These are phyloP conservation scores for Montipora capitata DNA, from an alignment of 92 coral and sea anemone genomes.

Conservation along the genomic window DNA sequence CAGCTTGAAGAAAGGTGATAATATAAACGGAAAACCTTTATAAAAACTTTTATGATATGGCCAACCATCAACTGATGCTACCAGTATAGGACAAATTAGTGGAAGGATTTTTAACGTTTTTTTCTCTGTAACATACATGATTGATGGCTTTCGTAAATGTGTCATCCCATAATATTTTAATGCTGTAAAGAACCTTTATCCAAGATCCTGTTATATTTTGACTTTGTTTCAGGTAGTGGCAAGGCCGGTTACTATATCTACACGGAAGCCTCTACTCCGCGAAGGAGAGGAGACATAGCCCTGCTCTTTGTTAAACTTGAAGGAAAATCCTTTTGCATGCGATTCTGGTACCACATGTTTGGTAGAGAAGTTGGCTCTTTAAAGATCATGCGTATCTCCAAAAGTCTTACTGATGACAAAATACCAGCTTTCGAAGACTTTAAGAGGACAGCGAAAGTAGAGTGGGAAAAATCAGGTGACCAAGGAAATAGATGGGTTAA, in stretches of 20 bases:
- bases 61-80: no score
- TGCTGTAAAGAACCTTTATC: no score
- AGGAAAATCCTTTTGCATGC: constrained; percentile 55
- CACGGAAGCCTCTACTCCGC: constrained; percentile 75
- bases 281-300: constrained; percentile 65
- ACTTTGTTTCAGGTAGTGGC: not conserved
- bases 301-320: constrained; percentile 51
- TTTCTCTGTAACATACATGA: no score
- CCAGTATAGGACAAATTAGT: no score
- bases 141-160: no score
- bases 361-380: constrained; percentile 74
- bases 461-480: constrained; percentile 59
- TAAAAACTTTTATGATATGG: no score
- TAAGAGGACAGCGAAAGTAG: not conserved
- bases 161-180: no score
- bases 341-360: constrained; percentile 83
- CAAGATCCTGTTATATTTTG: no score
- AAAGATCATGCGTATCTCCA: constrained; percentile 49
- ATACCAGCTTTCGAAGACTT: constrained; percentile 19
- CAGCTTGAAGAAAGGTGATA: no score
- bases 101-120: no score
- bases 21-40: no score
- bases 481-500: constrained; percentile 64
- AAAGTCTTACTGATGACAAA: not conserved
- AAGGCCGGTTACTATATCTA: constrained; percentile 49